Evolutionary conservation across 2,113 vertebrate genomes (phyloP), one percentile per base, ranked within the genome.

Genomic region (Sinocyclocheilus grahami): DNA sequence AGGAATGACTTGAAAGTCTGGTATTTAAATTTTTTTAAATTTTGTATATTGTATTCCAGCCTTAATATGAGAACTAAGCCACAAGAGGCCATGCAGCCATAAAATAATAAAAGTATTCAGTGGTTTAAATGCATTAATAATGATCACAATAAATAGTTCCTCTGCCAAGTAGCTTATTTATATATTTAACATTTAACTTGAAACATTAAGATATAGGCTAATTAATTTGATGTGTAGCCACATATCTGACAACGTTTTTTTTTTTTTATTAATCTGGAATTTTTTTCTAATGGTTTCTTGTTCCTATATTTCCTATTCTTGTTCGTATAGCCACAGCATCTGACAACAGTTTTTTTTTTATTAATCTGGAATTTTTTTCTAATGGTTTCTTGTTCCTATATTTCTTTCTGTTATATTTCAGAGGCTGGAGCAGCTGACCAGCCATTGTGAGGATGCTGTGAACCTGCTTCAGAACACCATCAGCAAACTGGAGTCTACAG

Each of bases 371-470:
- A 3, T 37, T 10, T 24, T 6, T 77, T 3, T 46, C 42, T 46
- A 46, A 46, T 10, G 42, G 42, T 46, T 46, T 46, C 42, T 46
- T 46, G 62, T 71, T 69, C 18, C 16, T 71, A 5, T 2, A 1
- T 79, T 0, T 75, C 1, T 86, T 6, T 82, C 18, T 72, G 11
- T 42, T 18, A 30, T 24, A n/a, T 82, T 63, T 86, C 88, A 99
- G 98, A 95, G 95, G 60, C 90, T 97, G 90, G 97, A 99, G 91
- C 94, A 94, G 87, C 91, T 99, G 85, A 93, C 92, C 62, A 92
- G 89, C 82, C 94, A 92, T 87, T 99, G 97, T 88, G 92, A 93
- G 0, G 91, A 92, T 8, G 95, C 95, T 75, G 92, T 95, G 83
- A 85, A 86, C 67, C 95, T 98, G 86, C 96, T 99, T 63, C 94